A percentile compares a stretch with the other conserved stretches of the same genome.
Conservation (phyloP, 2,797 vertebrate species). For the Dendrocincla fuliginosa region DNA sequence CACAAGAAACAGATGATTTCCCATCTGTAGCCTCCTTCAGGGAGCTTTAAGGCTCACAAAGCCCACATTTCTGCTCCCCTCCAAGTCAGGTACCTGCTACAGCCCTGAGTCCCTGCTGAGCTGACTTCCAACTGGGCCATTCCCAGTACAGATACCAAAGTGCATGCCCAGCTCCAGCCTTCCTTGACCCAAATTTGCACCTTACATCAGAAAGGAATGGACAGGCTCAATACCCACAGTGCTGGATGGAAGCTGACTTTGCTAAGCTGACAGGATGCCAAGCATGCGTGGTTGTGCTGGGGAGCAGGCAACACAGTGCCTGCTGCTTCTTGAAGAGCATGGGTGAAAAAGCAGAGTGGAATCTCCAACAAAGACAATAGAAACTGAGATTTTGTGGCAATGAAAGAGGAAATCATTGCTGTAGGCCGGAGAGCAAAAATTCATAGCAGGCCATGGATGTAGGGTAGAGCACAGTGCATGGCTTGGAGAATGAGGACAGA, state of each 20-base stretch:
- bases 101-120: not conserved
- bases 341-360: not conserved
- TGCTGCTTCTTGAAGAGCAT: not conserved
- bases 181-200: not conserved
- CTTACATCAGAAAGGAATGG: not conserved
- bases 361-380: slow-evolving; percentile 9
- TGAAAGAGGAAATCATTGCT: not conserved
- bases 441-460: slow-evolving; percentile 39
- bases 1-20: slow-evolving; percentile 30
- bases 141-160: not conserved
- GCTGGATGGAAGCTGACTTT: not conserved
- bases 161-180: not conserved
- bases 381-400: not conserved
- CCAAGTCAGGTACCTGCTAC: not conserved
- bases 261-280: not conserved
- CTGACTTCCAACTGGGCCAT: not conserved
- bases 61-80: not conserved
- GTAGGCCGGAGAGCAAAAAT: slow-evolving; percentile 56
- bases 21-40: not conserved
- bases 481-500: not conserved
- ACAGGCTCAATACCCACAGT: not conserved
- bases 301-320: not conserved
- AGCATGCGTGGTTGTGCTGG: not conserved
- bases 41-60: not conserved
- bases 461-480: slow-evolving; percentile 29